phyloP scores from a whole-genome alignment of 2,113 vertebrate genomes.

The Pterophyllum scalare region DNA sequence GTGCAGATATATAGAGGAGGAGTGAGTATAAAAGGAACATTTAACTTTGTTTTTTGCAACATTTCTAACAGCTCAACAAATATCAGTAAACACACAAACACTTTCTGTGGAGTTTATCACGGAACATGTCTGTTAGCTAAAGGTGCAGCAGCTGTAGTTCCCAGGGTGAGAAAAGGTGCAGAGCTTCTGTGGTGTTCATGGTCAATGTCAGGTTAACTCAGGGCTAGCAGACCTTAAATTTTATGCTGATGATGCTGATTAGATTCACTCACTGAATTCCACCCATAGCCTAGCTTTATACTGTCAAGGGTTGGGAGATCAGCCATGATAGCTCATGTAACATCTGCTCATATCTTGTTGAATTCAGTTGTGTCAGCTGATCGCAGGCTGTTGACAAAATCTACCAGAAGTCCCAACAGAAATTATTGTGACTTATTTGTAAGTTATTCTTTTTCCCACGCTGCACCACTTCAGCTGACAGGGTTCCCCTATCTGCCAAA shows the following conservation, averaged over 20 bases:
- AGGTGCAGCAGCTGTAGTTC: background rate
- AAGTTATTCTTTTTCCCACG: background rate
- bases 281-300: background rate
- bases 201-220: rapidly evolving
- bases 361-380: background rate
- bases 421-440: background rate
- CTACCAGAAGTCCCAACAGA: background rate
- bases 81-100: background rate
- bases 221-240: background rate
- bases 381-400: no score
- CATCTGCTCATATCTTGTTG: background rate
- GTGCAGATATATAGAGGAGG: no score
- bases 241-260: no score
- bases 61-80: background rate
- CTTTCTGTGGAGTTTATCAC: background rate
- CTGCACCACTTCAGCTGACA: background rate
- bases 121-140: background rate
- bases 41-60: background rate
- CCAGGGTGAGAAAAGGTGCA: background rate
- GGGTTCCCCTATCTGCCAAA: background rate
- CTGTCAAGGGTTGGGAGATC: rapidly evolving
- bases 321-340: background rate
- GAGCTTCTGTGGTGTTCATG: background rate
- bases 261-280: background rate
- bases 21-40: no score